Evolutionary conservation across 2,888 invertebrate species (phyloP).

Genomic region (Cylloceria caligata): DNA sequence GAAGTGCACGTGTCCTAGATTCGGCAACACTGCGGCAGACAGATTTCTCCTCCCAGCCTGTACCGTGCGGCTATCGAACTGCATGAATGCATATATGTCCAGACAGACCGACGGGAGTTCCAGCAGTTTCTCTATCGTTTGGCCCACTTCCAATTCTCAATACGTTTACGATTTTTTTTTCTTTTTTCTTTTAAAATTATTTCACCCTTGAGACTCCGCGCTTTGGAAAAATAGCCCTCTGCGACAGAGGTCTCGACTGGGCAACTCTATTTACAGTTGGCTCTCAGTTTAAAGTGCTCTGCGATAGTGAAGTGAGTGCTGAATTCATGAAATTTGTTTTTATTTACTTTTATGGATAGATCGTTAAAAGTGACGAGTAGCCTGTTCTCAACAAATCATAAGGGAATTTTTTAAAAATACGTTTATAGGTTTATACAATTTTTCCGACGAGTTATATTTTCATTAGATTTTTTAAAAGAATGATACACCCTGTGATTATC

Average conservation of each 20-base stretch:
- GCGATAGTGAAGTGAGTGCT: neutral
- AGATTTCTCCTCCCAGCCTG: slow-evolving; percentile 40
- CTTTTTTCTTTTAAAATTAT: too few species aligned
- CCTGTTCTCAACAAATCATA: too few species aligned
- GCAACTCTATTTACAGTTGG: slow-evolving; percentile 13
- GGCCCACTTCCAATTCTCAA: slow-evolving; percentile 80
- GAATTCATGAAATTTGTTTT: neutral
- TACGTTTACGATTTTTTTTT: slow-evolving; percentile 46
- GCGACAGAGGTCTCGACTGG: slow-evolving; percentile 64
- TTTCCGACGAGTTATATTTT: too few species aligned
- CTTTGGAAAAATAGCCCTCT: slow-evolving; percentile 26
- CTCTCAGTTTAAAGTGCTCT: neutral
- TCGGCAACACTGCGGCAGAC: slow-evolving; percentile 53
- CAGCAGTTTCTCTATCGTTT: slow-evolving; percentile 80
- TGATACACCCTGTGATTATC: too few species aligned
- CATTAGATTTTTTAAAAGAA: too few species aligned
- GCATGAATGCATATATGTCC: slow-evolving; percentile 29
- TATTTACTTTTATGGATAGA: too few species aligned
- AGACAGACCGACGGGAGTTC: slow-evolving; percentile 6
- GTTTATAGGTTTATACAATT: too few species aligned
- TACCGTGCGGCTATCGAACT: slow-evolving; percentile 25
- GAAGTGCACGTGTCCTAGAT: slow-evolving; percentile 57
- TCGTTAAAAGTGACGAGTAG: too few species aligned
- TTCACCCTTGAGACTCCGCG: slow-evolving; percentile 18
- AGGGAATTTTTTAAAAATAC: too few species aligned